Conservation (phyloP, 2,888 invertebrate genomes). For the Argyresthia albistria region DNA sequence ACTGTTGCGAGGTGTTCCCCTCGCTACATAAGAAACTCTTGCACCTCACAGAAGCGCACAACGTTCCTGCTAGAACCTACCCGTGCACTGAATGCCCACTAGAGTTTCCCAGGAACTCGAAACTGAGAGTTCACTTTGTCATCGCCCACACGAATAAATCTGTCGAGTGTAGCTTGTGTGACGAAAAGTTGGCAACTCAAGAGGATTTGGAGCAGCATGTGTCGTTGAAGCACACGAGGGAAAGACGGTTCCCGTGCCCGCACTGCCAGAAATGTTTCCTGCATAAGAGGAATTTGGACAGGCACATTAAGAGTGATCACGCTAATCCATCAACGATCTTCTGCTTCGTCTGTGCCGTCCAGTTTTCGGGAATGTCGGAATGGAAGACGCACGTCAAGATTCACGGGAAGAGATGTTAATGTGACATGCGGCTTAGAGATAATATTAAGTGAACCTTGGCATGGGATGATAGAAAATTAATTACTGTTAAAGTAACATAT, state of each 20-base stretch:
- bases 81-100: neutral
- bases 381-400: no score
- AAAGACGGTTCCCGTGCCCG: constrained; percentile 28
- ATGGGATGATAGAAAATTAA: no score
- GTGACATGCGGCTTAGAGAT: no score
- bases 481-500: no score
- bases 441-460: no score
- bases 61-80: neutral
- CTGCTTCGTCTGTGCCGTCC: no score
- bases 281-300: constrained; percentile 14
- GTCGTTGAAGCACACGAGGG: constrained; percentile 25
- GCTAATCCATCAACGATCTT: no score
- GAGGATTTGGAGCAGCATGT: constrained; percentile 31
- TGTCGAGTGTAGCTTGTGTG: constrained; percentile 27
- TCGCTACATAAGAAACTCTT: neutral
- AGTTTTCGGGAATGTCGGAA: no score
- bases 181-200: constrained; percentile 27
- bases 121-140: constrained; percentile 1
- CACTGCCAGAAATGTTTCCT: constrained; percentile 20
- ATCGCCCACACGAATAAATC: constrained; percentile 22
- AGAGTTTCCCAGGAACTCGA: neutral
- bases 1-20: neutral
- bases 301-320: constrained; percentile 18
- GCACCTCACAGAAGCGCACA: neutral
- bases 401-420: no score